These are phyloP conservation scores for Oncorhynchus kisutch DNA, from an alignment of 2,113 vertebrate species.

Conservation along the genomic window DNA sequence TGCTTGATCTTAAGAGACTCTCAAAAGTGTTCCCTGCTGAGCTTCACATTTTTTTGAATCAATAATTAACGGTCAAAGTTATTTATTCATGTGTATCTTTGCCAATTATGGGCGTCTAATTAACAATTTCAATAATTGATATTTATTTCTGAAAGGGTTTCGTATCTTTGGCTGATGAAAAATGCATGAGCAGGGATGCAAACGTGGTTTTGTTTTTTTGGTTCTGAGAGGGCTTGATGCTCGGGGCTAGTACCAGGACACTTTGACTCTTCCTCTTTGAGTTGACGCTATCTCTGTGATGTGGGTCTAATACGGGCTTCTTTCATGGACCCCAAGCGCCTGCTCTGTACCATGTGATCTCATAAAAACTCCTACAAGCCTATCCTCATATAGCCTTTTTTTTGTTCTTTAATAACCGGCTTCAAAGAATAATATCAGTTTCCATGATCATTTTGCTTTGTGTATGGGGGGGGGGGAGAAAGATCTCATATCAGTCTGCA, in stretches of 20 bases:
- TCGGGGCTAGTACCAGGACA: constrained; percentile 73
- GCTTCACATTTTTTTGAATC: constrained; percentile 66
- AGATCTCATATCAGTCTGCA: constrained; percentile 44
- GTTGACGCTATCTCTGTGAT: constrained; percentile 71
- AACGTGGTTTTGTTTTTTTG: constrained; percentile 72
- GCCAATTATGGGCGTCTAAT: constrained; percentile 74
- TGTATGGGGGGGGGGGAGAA: constrained; percentile 42
- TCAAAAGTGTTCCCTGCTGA: constrained; percentile 63
- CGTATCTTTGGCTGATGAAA: constrained; percentile 70
- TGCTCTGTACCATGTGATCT: constrained; percentile 71
- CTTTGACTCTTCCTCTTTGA: constrained; percentile 76
- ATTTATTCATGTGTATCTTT: constrained; percentile 77
- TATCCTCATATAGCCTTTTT: constrained; percentile 60
- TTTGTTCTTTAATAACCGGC: constrained; percentile 64
- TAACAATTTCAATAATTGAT: constrained; percentile 83
- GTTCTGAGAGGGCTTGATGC: constrained; percentile 73
- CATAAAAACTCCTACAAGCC: constrained; percentile 68
- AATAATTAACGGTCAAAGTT: constrained; percentile 75
- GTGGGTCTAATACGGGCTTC: constrained; percentile 70
- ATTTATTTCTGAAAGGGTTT: constrained; percentile 76
- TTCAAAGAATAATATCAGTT: constrained; percentile 70
- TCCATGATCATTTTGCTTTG: constrained; percentile 68
- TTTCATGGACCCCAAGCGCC: constrained; percentile 72
- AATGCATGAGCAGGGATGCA: constrained; percentile 73
- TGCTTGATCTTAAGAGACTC: constrained; percentile 74